Conservation (phyloP, 2,888 invertebrate genomes). For the Drosophila lutescens region DNA sequence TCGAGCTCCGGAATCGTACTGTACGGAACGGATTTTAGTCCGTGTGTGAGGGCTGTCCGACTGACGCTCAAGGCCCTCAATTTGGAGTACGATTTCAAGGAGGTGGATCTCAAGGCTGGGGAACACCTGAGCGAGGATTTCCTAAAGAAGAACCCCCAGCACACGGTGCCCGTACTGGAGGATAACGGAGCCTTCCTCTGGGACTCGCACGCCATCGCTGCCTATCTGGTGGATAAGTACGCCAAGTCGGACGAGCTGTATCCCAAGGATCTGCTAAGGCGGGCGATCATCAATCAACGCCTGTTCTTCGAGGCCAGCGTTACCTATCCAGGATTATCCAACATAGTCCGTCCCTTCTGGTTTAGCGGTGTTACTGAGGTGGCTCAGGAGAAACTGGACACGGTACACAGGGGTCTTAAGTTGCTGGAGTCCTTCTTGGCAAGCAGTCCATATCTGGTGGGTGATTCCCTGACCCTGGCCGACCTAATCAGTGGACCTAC, state of each 20-base stretch:
- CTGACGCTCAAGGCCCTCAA: conserved; percentile 87
- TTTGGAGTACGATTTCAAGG: conserved; percentile 82
- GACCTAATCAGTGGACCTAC: conserved; percentile 56
- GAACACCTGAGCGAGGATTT: conserved; percentile 69
- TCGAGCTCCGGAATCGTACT: conserved; percentile 53
- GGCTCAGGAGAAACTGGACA: conserved; percentile 56
- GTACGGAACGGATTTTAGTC: conserved; percentile 83
- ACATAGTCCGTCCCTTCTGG: conserved; percentile 23
- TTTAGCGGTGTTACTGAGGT: conserved; percentile 23
- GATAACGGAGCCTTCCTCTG: conserved; percentile 72
- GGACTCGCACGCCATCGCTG: conserved; percentile 85
- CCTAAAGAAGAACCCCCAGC: conserved; percentile 86
- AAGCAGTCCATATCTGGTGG: conserved; percentile 43
- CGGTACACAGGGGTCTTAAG: conserved; percentile 10
- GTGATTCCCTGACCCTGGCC: conserved; percentile 57
- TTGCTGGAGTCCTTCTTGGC: conserved; percentile 50
- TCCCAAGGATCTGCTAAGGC: conserved; percentile 72
- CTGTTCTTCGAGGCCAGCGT: conserved; percentile 52
- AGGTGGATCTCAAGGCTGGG: conserved; percentile 45
- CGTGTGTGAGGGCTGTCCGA: conserved; percentile 87
- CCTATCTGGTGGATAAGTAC: conserved; percentile 86
- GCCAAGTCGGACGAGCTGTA: conserved; percentile 84
- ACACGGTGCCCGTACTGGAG: conserved; percentile 81
- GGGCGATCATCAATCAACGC: conserved; percentile 62
- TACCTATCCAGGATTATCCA: background rate